Base-by-base conservation (phyloP, 2,797 vertebrate species). In the Anomalospiza imberbis region DNA sequence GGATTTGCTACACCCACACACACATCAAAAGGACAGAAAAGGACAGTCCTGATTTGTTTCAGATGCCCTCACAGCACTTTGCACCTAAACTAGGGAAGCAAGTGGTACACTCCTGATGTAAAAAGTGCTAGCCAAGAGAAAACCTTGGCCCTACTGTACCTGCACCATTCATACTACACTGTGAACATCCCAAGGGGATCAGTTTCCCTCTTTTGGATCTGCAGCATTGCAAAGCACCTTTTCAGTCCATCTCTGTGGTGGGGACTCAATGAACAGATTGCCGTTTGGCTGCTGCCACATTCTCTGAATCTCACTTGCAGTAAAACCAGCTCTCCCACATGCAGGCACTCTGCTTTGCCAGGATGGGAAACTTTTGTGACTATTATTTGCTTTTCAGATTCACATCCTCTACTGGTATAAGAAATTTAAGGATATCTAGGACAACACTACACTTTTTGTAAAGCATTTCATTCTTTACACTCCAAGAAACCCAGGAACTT, bases 81-180 rank as follows among this genome's bases (percentile, higher is more conserved):
- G 50, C 8, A 32, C 4, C 13, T 34, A 40, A 65, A 11, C 17
- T 20, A 11, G 31, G 31, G 26, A 36, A 42, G 26, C 7, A 31
- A 17, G 25, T 25, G n/a, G 6, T 40, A 20, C 17, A 22, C 5
- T 34, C 62, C 29, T 34, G 48, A 68, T 0, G 0, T 21, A 31
- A 20, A 42, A 85, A 45, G 4, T 28, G 29, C 7, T 53, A 28
- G 11, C 4, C 32, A 20, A 44, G 48, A 22, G 5, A 31, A 42
- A 32, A 7, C 25, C 36, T 26, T 13, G 47, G 25, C 26, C 19
- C 50, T 3, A 9, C 24, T 58, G 48, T 47, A 38, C 7, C 57
- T 32, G 13, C 1, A 2, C 61, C 1, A 0, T 29, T 58, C 48
- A 5, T 11, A 7, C 31, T 9, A 12, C 19, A 7, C 25, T 10